Evolutionary conservation across 2,113 vertebrate species (phyloP), one percentile per base, ranked within the genome.

Genomic region (Herpailurus yagouaroundi): DNA sequence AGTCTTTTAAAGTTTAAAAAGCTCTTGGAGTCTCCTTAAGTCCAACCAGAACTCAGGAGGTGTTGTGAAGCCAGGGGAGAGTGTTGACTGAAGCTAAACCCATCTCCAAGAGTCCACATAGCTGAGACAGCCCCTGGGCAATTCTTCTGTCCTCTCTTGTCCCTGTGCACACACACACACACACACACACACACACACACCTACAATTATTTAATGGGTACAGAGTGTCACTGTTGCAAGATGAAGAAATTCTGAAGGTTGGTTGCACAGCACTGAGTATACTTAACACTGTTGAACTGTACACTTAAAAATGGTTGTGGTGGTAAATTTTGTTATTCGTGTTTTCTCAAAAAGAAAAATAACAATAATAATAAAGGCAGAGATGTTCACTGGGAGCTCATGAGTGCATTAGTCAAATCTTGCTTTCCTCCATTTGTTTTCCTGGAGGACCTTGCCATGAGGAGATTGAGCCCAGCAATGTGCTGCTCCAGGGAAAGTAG

Each of bases 391-490:
- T 5, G 1, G 79, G 25, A n/a, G 27, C 45, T 3, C 9, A 6
- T 4, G 0, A 48, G 5, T 21, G 15, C 96, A 91, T 95, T 84
- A 64, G 96, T 94, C 96, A 98, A 94, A 95, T 52, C 96, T 93
- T 66, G 52, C 1, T 92, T 89, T 93, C 55, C 63, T 96, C 63
- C 0, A 0, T 64, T 25, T 87, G 73, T 23, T 1, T 83, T 98
- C 31, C 84, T 89, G 57, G 64, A 76, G 94, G 89, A 86, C 33
- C 74, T 83, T 95, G 94, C 93, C 14, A 41, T 66, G 82, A 96
- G 77, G 25, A 87, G 25, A 88, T 11, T 16, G 33, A 85, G 88
- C 77, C 4, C 0, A 95, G 57, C 36, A 33, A 48, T 0, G 18
- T 76, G 1, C 41, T 33, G 33, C 38, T 63, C 97, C 33, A 15